Evolutionary conservation across 2,888 invertebrate genomes (phyloP).

Genomic region (Mesorhabditis sp.): DNA sequence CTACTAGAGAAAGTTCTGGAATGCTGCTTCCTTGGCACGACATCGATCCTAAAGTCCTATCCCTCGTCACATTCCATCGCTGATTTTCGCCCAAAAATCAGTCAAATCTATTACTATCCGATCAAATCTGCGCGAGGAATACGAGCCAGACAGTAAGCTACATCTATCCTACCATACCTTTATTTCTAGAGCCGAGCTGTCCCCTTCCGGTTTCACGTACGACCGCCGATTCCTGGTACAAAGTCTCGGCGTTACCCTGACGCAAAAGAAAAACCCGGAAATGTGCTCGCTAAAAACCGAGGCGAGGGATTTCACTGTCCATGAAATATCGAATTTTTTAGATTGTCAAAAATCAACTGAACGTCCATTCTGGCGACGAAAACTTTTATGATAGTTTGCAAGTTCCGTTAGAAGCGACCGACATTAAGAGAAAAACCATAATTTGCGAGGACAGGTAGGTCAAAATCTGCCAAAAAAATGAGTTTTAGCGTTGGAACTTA

Average conservation of each 20-base stretch:
- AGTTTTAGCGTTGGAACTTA: slow-evolving; percentile 68
- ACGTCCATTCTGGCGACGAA: too few relatives aligned
- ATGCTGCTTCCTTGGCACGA: slow-evolving; percentile 35
- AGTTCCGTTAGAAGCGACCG: not conserved
- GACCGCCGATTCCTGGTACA: slow-evolving; percentile 93
- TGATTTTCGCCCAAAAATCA: slow-evolving; percentile 11
- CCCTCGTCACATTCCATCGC: slow-evolving; percentile 6
- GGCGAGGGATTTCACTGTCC: not conserved
- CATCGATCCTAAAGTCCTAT: not conserved
- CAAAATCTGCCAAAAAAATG: not conserved
- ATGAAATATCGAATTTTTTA: too few relatives aligned
- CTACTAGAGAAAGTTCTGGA: slow-evolving; percentile 42
- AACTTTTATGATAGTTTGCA: too few relatives aligned
- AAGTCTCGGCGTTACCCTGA: slow-evolving; percentile 74
- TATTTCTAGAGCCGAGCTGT: slow-evolving; percentile 70
- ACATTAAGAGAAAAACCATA: slow-evolving; percentile 71
- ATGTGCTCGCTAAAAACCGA: slow-evolving; percentile 66
- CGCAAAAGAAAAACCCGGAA: slow-evolving; percentile 78
- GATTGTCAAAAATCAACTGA: too few relatives aligned
- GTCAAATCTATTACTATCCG: slow-evolving; percentile 38
- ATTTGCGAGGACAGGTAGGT: slow-evolving; percentile 72
- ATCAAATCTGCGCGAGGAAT: slow-evolving; percentile 38
- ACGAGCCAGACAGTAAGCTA: slow-evolving; percentile 17
- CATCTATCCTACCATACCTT: not conserved
- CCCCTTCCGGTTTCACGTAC: slow-evolving; percentile 75